A percentile compares a stretch with the other conserved stretches of the same genome.
These are phyloP conservation scores for Serinus canaria DNA, from an alignment of 2,113 vertebrate genomes.

Conservation along the genomic window DNA sequence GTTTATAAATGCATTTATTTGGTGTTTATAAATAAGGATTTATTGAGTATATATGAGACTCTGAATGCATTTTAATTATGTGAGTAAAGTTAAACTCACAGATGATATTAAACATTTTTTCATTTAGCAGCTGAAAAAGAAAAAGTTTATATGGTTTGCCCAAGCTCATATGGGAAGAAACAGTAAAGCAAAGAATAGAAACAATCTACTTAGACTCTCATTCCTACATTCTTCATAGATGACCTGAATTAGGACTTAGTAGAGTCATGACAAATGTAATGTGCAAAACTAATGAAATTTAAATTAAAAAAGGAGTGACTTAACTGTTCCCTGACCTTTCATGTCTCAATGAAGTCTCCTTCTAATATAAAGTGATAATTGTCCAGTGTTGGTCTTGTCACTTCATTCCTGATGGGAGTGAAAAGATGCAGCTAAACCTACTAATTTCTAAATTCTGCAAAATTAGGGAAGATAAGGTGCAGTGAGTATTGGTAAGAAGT, in stretches of 20 bases:
- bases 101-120: neutral
- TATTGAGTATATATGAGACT: neutral
- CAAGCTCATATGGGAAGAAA: neutral
- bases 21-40: neutral
- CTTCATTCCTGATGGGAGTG: neutral
- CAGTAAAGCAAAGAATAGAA: constrained; percentile 17
- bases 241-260: constrained; percentile 41
- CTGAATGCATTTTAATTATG: neutral
- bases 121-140: neutral
- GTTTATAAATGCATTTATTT: neutral
- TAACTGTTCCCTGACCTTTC: constrained; percentile 39
- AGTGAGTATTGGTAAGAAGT: neutral
- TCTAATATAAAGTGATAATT: constrained; percentile 46
- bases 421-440: constrained; percentile 3
- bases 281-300: constrained; percentile 57
- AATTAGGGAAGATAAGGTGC: neutral
- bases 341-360: constrained; percentile 6
- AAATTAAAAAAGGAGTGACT: constrained; percentile 50
- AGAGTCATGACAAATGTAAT: constrained; percentile 33
- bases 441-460: neutral
- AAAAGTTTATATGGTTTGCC: neutral
- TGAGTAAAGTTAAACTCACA: neutral
- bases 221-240: constrained; percentile 28
- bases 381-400: constrained; percentile 13
- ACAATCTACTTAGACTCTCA: neutral